Percentiles rank a stretch among this genome's conserved stretches.
Evolutionary conservation across 2,888 invertebrate genomes (phyloP).

Genomic region (Sceliomorpha sp.): DNA sequence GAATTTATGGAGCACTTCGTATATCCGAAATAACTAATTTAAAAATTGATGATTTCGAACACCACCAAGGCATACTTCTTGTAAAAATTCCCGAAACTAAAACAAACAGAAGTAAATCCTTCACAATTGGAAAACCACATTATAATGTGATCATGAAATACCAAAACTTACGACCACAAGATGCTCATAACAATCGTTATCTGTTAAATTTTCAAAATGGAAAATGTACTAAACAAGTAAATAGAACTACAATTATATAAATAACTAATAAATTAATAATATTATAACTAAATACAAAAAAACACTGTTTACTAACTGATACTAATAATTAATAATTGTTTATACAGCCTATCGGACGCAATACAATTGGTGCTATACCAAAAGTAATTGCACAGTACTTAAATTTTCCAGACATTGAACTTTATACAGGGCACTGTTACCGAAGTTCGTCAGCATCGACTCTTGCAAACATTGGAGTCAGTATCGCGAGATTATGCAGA

Average conservation of each 20-base stretch:
- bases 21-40: too few species aligned
- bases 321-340: background rate
- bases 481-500: background rate
- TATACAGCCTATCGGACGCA: constrained; percentile 15
- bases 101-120: constrained; percentile 12
- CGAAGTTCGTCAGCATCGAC: constrained; percentile 8
- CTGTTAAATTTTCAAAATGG: constrained; percentile 13
- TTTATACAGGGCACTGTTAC: constrained; percentile 16
- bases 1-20: too few species aligned
- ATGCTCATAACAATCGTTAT: background rate
- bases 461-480: constrained; percentile 4
- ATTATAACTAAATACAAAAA: background rate
- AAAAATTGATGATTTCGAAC: background rate
- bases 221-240: constrained; percentile 20
- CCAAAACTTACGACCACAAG: constrained; percentile 2
- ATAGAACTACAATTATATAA: too few species aligned
- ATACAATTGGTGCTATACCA: constrained; percentile 14
- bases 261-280: background rate
- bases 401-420: background rate
- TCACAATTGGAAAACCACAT: constrained; percentile 4
- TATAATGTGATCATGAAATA: constrained; percentile 9
- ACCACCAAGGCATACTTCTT: constrained; percentile 5
- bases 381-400: constrained; percentile 8
- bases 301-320: background rate
- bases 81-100: constrained; percentile 13